Evolutionary conservation across 2,113 vertebrate genomes (phyloP), one percentile per base, ranked within the genome.

Genomic region (Pollachius pollachius): DNA sequence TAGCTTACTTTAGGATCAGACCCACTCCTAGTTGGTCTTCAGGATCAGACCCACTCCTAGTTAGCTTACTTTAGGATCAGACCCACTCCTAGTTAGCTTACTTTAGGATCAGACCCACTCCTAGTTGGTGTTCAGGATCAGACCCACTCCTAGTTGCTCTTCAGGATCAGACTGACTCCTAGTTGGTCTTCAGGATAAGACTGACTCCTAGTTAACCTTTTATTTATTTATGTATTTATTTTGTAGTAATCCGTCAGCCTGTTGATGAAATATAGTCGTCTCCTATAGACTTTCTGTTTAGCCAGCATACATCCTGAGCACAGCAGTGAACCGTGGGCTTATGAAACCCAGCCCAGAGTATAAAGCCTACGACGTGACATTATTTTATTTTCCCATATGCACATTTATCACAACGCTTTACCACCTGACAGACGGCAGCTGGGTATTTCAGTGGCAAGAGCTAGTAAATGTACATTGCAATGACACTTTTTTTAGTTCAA

Each of bases 201-300:
- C 23, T 23, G 23, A 23, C 23, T 23, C 0, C 23, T 23, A 23
- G 23, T 23, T 23, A 23, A 2, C 23, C 23, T 54, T 54, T 54
- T 54, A 54, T 54, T 54, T 54, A 34, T 34, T 34, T 34, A 34
- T 5, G 30, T 48, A 48, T 48, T 57, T 57, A 57, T 66, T 74
- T 68, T 6, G 63, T 30, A 19, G 23, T 76, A 62, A 59, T 78
- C 75, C 56, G 21, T 30, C 1, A 7, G 58, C 18, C 58, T 30
- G 70, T 79, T 82, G 69, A 80, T 88, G 63, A 83, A 83, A 83
- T 75, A 66, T 21, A 63, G 60, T 64, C 68, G 1, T 0, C 68
- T 75, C 83, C 81, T 72, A 83, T 69, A 66, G 78, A 82, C 66
- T 67, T 72, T 30, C 72, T 72, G 64, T 80, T 67, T 72, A 65